Percentiles rank a stretch among this genome's conserved stretches.
These are phyloP conservation scores for Hippopotamus amphibius DNA, from an alignment of 2,113 vertebrate species.

Conservation along the genomic window DNA sequence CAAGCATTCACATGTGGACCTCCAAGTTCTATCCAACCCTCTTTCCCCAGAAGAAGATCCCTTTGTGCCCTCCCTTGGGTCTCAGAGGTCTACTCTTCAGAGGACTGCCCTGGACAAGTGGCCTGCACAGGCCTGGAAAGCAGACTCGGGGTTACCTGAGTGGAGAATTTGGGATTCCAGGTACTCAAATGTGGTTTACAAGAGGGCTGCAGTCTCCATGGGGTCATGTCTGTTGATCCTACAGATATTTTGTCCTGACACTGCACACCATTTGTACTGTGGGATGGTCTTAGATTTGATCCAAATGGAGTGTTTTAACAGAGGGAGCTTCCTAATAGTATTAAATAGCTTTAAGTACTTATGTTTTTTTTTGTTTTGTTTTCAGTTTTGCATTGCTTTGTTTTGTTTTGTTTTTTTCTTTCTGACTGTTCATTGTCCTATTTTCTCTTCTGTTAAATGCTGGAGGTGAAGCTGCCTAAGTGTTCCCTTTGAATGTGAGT, in stretches of 20 bases:
- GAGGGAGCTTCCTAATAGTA: background rate
- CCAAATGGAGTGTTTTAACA: background rate
- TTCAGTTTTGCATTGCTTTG: too few species aligned
- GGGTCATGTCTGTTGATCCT: background rate
- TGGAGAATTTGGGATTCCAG: background rate
- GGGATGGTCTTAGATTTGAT: background rate
- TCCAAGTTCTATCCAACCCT: background rate
- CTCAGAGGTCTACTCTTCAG: background rate
- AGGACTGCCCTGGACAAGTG: background rate
- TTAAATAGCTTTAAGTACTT: background rate
- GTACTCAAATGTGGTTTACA: background rate
- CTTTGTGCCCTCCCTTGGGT: rapidly evolving
- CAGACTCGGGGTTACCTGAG: background rate
- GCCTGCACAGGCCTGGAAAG: background rate
- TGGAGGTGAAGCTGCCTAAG: background rate
- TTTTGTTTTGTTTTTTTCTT: background rate
- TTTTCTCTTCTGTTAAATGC: background rate
- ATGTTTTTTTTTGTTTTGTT: background rate
- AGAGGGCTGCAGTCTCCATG: background rate
- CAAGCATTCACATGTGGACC: background rate
- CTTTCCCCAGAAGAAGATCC: background rate
- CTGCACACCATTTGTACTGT: background rate
- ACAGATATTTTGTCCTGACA: background rate
- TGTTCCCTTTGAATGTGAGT: slow-evolving; percentile 32
- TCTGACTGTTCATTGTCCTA: background rate